phyloP scores from a whole-genome alignment of 2,113 vertebrate genomes.

The Cryptomyrus ogoouensis region DNA sequence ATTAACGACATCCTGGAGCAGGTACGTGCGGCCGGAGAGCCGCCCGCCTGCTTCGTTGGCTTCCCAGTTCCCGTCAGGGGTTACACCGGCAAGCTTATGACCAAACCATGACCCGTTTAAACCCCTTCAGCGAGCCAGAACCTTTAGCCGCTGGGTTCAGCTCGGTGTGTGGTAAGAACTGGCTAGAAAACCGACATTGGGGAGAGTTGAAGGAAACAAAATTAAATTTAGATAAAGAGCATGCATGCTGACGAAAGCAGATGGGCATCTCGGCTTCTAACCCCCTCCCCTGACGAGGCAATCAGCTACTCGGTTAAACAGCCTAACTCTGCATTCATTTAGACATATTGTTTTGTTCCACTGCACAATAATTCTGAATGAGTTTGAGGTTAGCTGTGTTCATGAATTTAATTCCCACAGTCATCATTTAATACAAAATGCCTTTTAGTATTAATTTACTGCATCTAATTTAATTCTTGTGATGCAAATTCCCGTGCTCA shows the following conservation, averaged over 20 bases:
- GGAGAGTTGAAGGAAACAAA: slow-evolving; percentile 25
- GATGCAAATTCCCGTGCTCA: slow-evolving; percentile 33
- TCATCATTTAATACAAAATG: slow-evolving; percentile 50
- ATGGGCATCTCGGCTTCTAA: slow-evolving; percentile 29
- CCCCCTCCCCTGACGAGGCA: slow-evolving; percentile 37
- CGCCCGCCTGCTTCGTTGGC: background rate
- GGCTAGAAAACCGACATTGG: background rate
- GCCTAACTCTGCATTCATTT: slow-evolving; percentile 55
- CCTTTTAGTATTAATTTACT: slow-evolving; percentile 57
- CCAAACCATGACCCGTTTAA: background rate
- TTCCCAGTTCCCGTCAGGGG: background rate
- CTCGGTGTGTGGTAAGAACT: background rate
- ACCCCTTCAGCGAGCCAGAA: background rate
- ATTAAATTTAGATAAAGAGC: slow-evolving; percentile 56
- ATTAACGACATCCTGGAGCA: slow-evolving; percentile 97
- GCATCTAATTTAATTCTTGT: slow-evolving; percentile 51
- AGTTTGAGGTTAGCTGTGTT: slow-evolving; percentile 43
- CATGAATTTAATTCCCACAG: slow-evolving; percentile 50
- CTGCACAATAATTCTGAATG: slow-evolving; percentile 47
- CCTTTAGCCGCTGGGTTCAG: background rate
- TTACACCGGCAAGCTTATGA: background rate
- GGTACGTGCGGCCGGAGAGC: slow-evolving; percentile 57
- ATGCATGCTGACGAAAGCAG: slow-evolving; percentile 43
- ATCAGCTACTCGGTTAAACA: slow-evolving; percentile 50
- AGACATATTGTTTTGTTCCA: slow-evolving; percentile 50